Base-by-base conservation (phyloP, 30 jellyfish, hydroid and myxozoan species). In the Pelagia noctiluca region DNA sequence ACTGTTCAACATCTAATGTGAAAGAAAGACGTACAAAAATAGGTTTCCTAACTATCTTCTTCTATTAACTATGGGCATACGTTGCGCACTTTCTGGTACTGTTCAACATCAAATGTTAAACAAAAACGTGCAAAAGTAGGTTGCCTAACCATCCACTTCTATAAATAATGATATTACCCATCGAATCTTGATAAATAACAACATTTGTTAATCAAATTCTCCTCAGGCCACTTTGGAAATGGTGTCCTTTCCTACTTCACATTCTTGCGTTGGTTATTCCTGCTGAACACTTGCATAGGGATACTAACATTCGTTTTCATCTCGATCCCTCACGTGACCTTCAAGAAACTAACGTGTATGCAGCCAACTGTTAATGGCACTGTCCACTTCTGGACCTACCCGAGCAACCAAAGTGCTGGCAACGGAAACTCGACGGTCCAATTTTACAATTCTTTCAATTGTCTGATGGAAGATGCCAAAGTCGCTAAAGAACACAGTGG, bases 201-300 rank as follows among this genome's bases (percentile, higher is more conserved):
- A 47, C 11, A 47, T 29, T 61, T 8, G 26, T 61, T 61, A 19
- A 24, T 10, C 12, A 10, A 13, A 13, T 61, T 61, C 13, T 13
- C 66, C 66, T 24, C 78, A 84, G 95, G 95, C 26, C 83, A 52
- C 12, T 84, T 84, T 74, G 95, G 95, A 31, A 84, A 84, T 36
- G 95, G 95, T 34, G 95, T 84, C 13, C 76, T 74, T 5, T 84
- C 95, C 11, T 84, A 70, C 53, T 84, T 84, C 75, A 84, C 95
- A 46, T 74, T 84, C 36, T 50, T 84, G 38, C 82, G 95, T 35
- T 84, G 95, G 95, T 66, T 84, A 77, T 53, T 84, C 50, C 38
- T 57, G 38, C 69, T 84, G 25, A 84, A 84, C 82, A 10, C 25
- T 12, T 82, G 71, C 48, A 74, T 75, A 4, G 80, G 83, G 57